Evolutionary conservation across 2,797 vertebrate species (phyloP).

Genomic region (Myoxocephalus aenaeus): DNA sequence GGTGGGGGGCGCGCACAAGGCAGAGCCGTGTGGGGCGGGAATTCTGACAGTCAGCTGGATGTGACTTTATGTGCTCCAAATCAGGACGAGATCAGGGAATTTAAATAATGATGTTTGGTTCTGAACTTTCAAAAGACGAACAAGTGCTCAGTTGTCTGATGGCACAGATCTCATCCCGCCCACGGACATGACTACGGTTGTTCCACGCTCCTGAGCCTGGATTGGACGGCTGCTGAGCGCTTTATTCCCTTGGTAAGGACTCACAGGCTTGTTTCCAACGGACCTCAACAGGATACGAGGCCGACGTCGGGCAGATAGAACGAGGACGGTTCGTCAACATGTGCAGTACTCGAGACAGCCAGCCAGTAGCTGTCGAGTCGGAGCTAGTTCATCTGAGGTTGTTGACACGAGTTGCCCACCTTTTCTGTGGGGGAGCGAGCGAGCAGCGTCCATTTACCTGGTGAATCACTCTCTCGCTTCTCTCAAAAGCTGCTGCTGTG

Average conservation of each 20-base stretch:
- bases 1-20: not conserved
- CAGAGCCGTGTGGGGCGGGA: slow-evolving; percentile 4
- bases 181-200: slow-evolving; percentile 34
- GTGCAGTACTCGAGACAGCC: slow-evolving; percentile 31
- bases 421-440: slow-evolving; percentile 51
- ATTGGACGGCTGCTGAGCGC: slow-evolving; percentile 29
- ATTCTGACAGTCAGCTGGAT: slow-evolving; percentile 55
- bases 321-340: slow-evolving; percentile 15
- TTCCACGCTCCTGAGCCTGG: slow-evolving; percentile 28
- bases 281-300: slow-evolving; percentile 11
- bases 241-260: slow-evolving; percentile 34
- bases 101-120: slow-evolving; percentile 43
- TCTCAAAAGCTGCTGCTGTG: slow-evolving; percentile 34
- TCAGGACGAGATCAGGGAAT: slow-evolving; percentile 50
- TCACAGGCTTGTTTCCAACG: slow-evolving; percentile 8
- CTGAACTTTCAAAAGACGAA: slow-evolving; percentile 38
- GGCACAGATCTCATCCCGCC: slow-evolving; percentile 49
- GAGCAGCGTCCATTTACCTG: slow-evolving; percentile 46
- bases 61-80: slow-evolving; percentile 51
- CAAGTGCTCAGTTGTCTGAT: slow-evolving; percentile 26
- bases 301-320: not conserved
- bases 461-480: slow-evolving; percentile 48
- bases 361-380: slow-evolving; percentile 43
- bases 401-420: slow-evolving; percentile 60
- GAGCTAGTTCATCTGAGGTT: slow-evolving; percentile 45